Percentiles rank a stretch among this genome's conserved stretches.
Evolutionary conservation across 2,797 vertebrate species (phyloP).

Genomic region (Schizopygopsis malacanthus): DNA sequence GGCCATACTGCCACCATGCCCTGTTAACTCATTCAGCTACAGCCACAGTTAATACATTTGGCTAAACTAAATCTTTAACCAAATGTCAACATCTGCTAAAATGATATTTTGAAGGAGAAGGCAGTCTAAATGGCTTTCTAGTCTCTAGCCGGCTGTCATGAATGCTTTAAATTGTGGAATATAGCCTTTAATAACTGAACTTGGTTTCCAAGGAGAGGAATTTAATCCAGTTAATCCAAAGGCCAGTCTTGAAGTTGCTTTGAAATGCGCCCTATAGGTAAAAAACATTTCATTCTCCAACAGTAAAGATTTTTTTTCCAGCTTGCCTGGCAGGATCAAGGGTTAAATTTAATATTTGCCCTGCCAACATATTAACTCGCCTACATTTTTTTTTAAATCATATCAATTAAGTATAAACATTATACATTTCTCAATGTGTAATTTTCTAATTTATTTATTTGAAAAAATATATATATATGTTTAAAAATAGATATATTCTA

Average conservation of each 20-base stretch:
- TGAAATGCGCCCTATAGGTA: slow-evolving; percentile 9
- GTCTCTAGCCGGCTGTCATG: not conserved
- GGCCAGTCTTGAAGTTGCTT: slow-evolving; percentile 6
- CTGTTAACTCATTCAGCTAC: slow-evolving; percentile 25
- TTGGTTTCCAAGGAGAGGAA: slow-evolving; percentile 9
- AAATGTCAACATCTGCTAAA: slow-evolving; percentile 29
- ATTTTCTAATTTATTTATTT: not conserved
- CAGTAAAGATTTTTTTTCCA: not conserved
- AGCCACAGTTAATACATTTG: not conserved
- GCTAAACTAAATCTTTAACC: slow-evolving; percentile 5
- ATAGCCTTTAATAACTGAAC: slow-evolving; percentile 2
- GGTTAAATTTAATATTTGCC: not conserved
- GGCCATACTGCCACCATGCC: not conserved
- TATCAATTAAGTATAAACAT: not conserved
- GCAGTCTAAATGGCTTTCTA: not conserved
- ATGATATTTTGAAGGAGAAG: not conserved
- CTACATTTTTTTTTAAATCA: not conserved
- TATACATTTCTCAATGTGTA: not conserved
- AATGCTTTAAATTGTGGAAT: slow-evolving; percentile 28
- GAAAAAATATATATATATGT: not conserved
- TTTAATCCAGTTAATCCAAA: slow-evolving; percentile 13
- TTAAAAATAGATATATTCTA: not conserved
- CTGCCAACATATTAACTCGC: not conserved
- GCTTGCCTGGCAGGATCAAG: not conserved
- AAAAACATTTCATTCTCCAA: not conserved